Evolutionary conservation across 2,113 vertebrate genomes (phyloP), one percentile per base, ranked within the genome.

Genomic region (Periophthalmodon schlosseri): DNA sequence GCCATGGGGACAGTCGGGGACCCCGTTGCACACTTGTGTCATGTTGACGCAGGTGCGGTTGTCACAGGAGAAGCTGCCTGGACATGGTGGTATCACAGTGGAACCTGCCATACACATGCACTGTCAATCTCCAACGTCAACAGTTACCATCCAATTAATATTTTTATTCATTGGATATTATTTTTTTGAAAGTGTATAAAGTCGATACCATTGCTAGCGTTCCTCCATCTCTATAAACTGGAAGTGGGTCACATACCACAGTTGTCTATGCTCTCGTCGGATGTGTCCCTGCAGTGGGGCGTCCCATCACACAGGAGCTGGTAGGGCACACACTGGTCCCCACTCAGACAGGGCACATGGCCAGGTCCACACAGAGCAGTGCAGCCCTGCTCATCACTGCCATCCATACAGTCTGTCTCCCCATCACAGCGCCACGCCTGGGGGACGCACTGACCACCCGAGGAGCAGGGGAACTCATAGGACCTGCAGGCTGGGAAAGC

Each of bases 351-450:
- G 1, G 75, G 71, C 73, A 91, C 89, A 75, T 94, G 91, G 9
- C 89, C 89, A 0, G 86, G 79, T 74, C 91, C 90, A 1, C 96
- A 98, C 4, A 15, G 81, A 33, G 46, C 72, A 0, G 82, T 21
- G 28, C 73, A 91, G 21, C 78, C 79, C 3, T 73, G 70, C 84
- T 99, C 96, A 2, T 98, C 96, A 1, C 93, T 95, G 7, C 90
- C 93, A 0, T 96, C 95, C 2, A 71, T 12, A 77, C 96, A 97
- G 88, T 99, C 96, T 0, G 95, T 94, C 81, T 99, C 96, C 0
- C 91, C 81, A 0, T 98, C 96, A 6, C 96, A 98, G 9, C 80
- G 92, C 97, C 97, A 97, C 3, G 94, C 95, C 69, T 87, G 87
- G 0, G 96, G 96, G 4, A 91, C 81, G 68, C 97, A 96, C 75